A percentile compares a stretch with the other conserved stretches of the same genome.
Evolutionary conservation across 2,888 invertebrate species (phyloP).

Genomic region (Eremobia ochroleuca): DNA sequence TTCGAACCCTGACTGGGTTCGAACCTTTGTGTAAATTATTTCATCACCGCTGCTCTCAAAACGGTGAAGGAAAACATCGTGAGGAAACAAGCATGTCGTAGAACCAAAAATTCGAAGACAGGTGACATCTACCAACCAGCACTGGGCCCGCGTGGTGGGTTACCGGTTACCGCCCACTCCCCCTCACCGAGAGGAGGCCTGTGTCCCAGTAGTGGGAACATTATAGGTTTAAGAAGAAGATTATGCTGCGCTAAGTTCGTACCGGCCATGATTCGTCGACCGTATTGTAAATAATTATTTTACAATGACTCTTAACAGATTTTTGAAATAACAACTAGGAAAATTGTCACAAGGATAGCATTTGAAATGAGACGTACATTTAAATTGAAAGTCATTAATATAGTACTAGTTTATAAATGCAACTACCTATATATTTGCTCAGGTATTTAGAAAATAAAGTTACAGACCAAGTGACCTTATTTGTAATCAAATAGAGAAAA

Average conservation of each 20-base stretch:
- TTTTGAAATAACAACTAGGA: background rate
- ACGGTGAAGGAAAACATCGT: background rate
- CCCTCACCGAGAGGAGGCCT: background rate
- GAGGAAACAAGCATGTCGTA: background rate
- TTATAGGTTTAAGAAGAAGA: background rate
- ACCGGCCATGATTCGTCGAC: no score
- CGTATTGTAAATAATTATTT: background rate
- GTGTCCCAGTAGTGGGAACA: background rate
- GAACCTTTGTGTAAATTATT: background rate
- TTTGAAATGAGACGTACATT: slow-evolving; percentile 21
- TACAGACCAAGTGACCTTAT: slow-evolving; percentile 61
- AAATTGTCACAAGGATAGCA: background rate
- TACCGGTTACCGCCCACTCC: background rate
- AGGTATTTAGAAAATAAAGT: slow-evolving; percentile 44
- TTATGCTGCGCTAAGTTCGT: background rate
- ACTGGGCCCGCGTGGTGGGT: background rate
- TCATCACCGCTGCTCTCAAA: background rate
- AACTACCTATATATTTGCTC: slow-evolving; percentile 52
- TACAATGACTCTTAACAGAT: background rate
- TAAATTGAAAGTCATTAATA: slow-evolving; percentile 31
- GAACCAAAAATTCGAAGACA: background rate
- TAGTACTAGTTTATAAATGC: slow-evolving; percentile 41
- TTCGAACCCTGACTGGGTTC: background rate
- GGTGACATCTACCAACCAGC: background rate
- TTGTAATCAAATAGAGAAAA: slow-evolving; percentile 45